Conservation (phyloP, 2,888 invertebrate species). For the Chouioia cunea region DNA sequence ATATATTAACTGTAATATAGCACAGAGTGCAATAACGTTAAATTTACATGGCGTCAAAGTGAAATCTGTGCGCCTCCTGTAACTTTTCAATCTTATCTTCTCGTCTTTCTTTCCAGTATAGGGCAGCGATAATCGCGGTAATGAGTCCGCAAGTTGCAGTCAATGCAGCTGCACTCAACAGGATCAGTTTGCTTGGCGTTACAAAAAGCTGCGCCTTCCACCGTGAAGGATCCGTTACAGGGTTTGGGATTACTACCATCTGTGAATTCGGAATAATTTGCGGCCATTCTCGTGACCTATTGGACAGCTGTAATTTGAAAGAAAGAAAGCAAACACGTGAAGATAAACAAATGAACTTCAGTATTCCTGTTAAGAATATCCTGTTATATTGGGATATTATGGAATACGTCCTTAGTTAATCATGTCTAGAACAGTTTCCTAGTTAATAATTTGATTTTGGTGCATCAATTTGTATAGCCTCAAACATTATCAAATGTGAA, state of each 20-base stretch:
- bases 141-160: conserved; percentile 89
- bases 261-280: conserved; percentile 98
- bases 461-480: background rate
- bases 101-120: conserved; percentile 91
- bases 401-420: conserved; percentile 7
- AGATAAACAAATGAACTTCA: conserved; percentile 16
- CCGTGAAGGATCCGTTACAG: conserved; percentile 78
- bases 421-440: conserved; percentile 2
- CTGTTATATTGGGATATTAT: conserved; percentile 29
- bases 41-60: conserved; percentile 86
- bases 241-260: conserved; percentile 93
- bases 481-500: too few species aligned
- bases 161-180: conserved; percentile 91
- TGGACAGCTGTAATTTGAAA: conserved; percentile 56
- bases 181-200: conserved; percentile 92
- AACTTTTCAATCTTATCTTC: conserved; percentile 84
- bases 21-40: conserved; percentile 2
- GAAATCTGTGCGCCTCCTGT: conserved; percentile 86
- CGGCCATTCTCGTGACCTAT: conserved; percentile 79
- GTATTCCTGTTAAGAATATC: conserved; percentile 38
- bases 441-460: background rate
- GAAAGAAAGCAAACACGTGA: conserved; percentile 9
- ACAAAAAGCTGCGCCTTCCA: conserved; percentile 96
- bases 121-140: conserved; percentile 83
- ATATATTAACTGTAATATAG: background rate